Evolutionary conservation across 2,113 vertebrate species (phyloP).

Genomic region (Salminus brasiliensis): DNA sequence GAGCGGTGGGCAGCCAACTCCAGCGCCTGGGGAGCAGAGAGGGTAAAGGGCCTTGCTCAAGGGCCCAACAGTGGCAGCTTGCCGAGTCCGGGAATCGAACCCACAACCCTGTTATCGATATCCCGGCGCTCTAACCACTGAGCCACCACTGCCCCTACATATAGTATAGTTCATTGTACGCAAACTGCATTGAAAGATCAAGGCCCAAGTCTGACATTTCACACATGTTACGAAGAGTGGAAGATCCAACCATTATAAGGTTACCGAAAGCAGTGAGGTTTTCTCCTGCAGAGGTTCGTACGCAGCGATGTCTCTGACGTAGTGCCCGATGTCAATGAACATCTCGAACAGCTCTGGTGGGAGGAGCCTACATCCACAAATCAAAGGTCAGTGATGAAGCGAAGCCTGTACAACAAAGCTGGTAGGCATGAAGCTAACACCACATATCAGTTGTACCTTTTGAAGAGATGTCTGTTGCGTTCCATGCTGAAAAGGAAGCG

Average conservation of each 20-base stretch:
- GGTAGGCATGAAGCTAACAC: background rate
- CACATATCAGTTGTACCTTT: constrained; percentile 75
- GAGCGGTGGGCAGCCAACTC: too few species aligned
- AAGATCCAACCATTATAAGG: constrained; percentile 47
- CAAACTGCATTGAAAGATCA: background rate
- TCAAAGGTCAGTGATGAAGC: background rate
- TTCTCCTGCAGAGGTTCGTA: constrained; percentile 82
- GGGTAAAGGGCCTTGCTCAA: too few species aligned
- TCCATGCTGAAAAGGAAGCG: constrained; percentile 93
- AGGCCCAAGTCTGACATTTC: background rate
- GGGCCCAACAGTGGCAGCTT: too few species aligned
- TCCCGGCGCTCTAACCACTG: too few species aligned
- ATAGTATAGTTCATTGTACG: background rate
- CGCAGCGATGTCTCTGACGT: constrained; percentile 82
- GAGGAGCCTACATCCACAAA: constrained; percentile 76
- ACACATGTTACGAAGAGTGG: too few species aligned
- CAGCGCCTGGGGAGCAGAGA: too few species aligned
- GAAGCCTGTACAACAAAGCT: background rate
- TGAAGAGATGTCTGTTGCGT: constrained; percentile 87
- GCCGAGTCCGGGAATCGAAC: too few species aligned
- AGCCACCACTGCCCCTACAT: too few species aligned
- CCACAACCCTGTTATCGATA: too few species aligned
- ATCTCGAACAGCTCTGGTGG: constrained; percentile 86
- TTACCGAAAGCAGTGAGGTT: constrained; percentile 81
- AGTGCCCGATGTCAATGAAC: constrained; percentile 92